Evolutionary conservation across 2,888 invertebrate genomes (phyloP), one percentile per base, ranked within the genome.

Genomic region (Lumbricus terrestris): DNA sequence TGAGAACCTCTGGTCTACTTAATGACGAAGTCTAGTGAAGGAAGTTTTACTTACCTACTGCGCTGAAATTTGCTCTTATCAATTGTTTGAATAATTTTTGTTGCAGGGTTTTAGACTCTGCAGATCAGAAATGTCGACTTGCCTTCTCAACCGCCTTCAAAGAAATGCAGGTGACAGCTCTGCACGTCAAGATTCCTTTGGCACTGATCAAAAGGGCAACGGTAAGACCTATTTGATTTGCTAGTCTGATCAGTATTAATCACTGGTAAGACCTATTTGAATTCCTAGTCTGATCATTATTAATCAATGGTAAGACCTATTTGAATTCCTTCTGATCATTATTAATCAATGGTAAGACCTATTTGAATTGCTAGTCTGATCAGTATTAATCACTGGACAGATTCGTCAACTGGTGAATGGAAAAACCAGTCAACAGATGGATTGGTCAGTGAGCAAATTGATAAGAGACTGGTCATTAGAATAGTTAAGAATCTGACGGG

Each of bases 101-200:
- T 69, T 29, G 20, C 89, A 91, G 95, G 38, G 91, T 95, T 42
- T 93, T 93, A 40, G 95, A 95, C 91, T 91, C 93, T 89, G 92
- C 93, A 8, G 93, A 93, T 88, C 94, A 93, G 92, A 94, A 94
- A 90, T 91, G 94, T 69, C 91, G 94, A 37, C 91, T 95, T 18
- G 92, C 93, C 83, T 92, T 95, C 89, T 95, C 95, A 13, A 94
- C 94, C 16, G 92, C 94, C 2, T 93, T 93, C 92, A 94, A 93
- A 91, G 94, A 94, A 85, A 93, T 93, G 20, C 93, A 93, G 47
- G 92, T 93, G 3, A 94, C 93, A 13, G 94, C 94, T 3, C 93
- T 95, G 8, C 95, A 94, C 92, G 94, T 94, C 69, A 94, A 94
- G 90, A 91, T 95, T 37, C 95, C 95, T 11, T 92, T 95, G 29